phyloP scores from a whole-genome alignment of 2,797 vertebrate genomes.

The Serranus cabrilla region DNA sequence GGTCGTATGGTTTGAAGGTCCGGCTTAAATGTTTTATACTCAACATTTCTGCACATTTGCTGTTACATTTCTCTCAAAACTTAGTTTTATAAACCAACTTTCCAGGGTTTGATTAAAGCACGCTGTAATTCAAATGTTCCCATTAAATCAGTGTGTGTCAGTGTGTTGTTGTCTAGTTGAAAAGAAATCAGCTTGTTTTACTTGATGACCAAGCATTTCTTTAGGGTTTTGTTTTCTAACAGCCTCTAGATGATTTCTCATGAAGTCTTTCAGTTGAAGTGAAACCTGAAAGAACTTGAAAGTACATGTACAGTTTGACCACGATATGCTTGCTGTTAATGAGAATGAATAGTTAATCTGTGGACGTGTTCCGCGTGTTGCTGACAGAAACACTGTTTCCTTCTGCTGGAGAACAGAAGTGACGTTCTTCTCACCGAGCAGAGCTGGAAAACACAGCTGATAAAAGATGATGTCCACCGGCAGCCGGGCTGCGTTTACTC shows the following conservation, averaged over 20 bases:
- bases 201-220: neutral
- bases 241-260: neutral
- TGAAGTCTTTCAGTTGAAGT: no score
- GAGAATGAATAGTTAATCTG: conserved; percentile 40
- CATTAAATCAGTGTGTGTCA: neutral
- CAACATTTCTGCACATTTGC: no score
- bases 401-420: conserved; percentile 66
- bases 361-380: conserved; percentile 52
- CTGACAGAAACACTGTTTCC: conserved; percentile 67
- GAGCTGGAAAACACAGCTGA: conserved; percentile 65
- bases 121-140: no score
- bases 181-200: neutral
- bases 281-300: neutral
- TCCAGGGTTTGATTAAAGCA: no score
- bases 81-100: no score
- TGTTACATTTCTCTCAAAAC: no score
- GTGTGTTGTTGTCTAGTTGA: neutral
- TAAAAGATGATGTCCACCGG: conserved; percentile 51
- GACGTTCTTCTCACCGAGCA: conserved; percentile 61
- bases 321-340: neutral
- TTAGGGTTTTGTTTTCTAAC: neutral
- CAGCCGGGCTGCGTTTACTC: conserved; percentile 35
- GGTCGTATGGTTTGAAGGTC: no score
- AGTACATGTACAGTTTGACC: conserved; percentile 2
- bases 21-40: no score